phyloP scores from a whole-genome alignment of 2,888 invertebrate species.

The Muscina levida region DNA sequence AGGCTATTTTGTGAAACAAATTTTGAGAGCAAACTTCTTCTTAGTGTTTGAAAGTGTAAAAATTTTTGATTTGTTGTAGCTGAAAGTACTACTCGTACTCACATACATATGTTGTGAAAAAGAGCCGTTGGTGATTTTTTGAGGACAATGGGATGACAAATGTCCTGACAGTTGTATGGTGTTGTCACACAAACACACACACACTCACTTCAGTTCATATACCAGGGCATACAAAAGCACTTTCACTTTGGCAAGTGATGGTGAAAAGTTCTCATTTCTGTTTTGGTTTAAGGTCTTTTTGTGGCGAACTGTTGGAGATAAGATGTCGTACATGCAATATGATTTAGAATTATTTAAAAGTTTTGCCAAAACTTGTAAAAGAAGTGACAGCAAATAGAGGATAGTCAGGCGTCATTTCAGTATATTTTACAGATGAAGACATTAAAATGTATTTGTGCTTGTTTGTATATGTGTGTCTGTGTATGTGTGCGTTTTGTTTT shows the following conservation, averaged over 20 bases:
- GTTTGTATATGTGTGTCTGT: too few species aligned
- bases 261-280: conserved; percentile 1
- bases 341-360: conserved; percentile 16
- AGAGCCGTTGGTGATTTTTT: conserved; percentile 23
- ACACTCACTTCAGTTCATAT: background rate
- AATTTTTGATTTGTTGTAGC: background rate
- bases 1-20: conserved; percentile 28
- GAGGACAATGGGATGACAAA: background rate
- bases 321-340: conserved; percentile 17
- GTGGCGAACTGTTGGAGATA: conserved; percentile 4
- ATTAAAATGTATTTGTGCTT: too few species aligned
- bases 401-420: conserved; percentile 3
- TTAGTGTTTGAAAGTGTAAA: background rate
- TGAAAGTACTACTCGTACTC: background rate
- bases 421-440: too few species aligned
- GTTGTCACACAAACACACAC: conserved; percentile 22
- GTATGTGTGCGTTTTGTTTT: too few species aligned
- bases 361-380: background rate
- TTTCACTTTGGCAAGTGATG: conserved; percentile 23
- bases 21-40: background rate
- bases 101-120: conserved; percentile 17
- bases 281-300: conserved; percentile 17
- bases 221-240: background rate
- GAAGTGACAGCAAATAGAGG: background rate
- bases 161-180: background rate